Percentiles rank a stretch among this genome's conserved stretches.
Evolutionary conservation across 2,797 vertebrate genomes (phyloP).

Genomic region (Clarias platycephalus): DNA sequence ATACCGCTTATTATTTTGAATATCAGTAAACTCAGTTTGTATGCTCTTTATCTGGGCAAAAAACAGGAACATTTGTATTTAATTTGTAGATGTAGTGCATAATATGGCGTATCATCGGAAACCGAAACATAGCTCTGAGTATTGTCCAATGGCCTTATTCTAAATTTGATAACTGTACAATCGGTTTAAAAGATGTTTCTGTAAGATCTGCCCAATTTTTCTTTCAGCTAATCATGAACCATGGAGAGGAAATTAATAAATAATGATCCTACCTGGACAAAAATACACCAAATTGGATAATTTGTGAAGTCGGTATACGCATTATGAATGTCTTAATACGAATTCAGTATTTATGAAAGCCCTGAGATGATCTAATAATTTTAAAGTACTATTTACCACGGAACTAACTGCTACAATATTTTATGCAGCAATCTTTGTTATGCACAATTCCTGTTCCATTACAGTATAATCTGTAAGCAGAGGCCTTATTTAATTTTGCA

Average conservation of each 20-base stretch:
- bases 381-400: neutral
- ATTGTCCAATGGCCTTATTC: neutral
- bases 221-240: neutral
- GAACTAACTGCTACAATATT: neutral
- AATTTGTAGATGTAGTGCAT: neutral
- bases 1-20: neutral
- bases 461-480: neutral
- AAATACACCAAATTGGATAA: neutral
- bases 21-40: conserved; percentile 20
- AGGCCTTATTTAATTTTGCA: conserved; percentile 2
- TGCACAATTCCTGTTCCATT: neutral
- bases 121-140: neutral
- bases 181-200: neutral
- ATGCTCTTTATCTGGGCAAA: conserved; percentile 8
- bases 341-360: neutral
- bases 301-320: neutral
- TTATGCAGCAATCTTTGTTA: conserved; percentile 1
- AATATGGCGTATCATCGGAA: neutral
- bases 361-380: neutral
- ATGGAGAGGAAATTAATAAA: neutral
- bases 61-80: neutral
- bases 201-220: neutral
- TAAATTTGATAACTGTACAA: neutral
- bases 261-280: neutral
- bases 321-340: neutral